Conservation (phyloP, 2,113 vertebrate genomes). For the Oxygymnocypris stewartii region DNA sequence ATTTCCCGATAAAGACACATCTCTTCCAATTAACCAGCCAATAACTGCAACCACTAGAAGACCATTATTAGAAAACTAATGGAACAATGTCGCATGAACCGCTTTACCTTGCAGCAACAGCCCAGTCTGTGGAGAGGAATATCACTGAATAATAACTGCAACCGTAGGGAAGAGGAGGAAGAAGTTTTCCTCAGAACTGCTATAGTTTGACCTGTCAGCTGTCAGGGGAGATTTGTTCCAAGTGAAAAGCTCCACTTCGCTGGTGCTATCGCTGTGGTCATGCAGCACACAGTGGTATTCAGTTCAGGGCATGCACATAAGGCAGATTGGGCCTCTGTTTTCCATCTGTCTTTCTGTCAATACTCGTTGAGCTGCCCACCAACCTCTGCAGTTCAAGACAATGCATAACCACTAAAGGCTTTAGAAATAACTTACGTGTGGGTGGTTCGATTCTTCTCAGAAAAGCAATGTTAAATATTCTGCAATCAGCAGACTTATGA, state of each 20-base stretch:
- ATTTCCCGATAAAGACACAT: slow-evolving; percentile 48
- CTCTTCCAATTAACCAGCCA: slow-evolving; percentile 27
- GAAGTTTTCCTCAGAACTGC: slow-evolving; percentile 20
- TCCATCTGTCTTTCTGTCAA: slow-evolving; percentile 43
- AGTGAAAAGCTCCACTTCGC: slow-evolving; percentile 28
- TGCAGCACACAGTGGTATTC: slow-evolving; percentile 22
- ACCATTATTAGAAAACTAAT: slow-evolving; percentile 28
- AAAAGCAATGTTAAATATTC: slow-evolving; percentile 44
- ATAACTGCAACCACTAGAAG: slow-evolving; percentile 28
- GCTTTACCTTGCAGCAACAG: slow-evolving; percentile 13
- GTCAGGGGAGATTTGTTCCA: slow-evolving; percentile 27
- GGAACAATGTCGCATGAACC: not conserved
- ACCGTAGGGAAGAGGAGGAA: slow-evolving; percentile 14
- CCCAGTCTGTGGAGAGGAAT: slow-evolving; percentile 10
- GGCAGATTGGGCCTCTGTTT: slow-evolving; percentile 15
- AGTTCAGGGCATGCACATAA: slow-evolving; percentile 23
- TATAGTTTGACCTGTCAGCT: slow-evolving; percentile 32
- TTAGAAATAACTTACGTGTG: slow-evolving; percentile 35
- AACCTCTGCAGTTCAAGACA: slow-evolving; percentile 43
- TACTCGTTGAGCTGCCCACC: slow-evolving; percentile 40
- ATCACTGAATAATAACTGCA: slow-evolving; percentile 30
- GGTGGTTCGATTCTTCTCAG: slow-evolving; percentile 38
- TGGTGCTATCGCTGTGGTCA: slow-evolving; percentile 23
- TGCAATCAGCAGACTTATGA: slow-evolving; percentile 36
- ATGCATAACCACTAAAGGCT: not conserved